These are phyloP conservation scores for Bagarius yarrelli DNA, from an alignment of 2,113 vertebrate species.

Conservation along the genomic window DNA sequence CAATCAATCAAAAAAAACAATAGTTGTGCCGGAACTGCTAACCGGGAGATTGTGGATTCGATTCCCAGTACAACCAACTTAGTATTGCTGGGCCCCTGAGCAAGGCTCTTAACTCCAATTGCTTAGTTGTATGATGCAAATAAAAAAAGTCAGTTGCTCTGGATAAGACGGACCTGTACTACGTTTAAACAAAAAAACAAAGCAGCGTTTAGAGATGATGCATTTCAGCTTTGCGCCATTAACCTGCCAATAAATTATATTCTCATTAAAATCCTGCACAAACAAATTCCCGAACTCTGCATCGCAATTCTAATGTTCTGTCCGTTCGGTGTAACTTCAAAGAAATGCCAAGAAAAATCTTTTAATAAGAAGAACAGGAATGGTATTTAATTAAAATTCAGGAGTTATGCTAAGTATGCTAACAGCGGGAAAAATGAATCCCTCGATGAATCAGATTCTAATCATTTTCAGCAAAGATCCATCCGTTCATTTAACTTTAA, in stretches of 20 bases:
- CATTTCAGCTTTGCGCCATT: slow-evolving; percentile 4
- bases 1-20: too few relatives aligned
- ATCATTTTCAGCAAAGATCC: not conserved
- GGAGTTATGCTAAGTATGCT: not conserved
- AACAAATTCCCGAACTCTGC: slow-evolving; percentile 1
- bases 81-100: too few relatives aligned
- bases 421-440: not conserved
- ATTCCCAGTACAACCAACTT: too few relatives aligned
- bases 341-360: slow-evolving; percentile 2
- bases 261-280: slow-evolving; percentile 26
- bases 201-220: slow-evolving; percentile 16
- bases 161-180: too few relatives aligned
- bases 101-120: too few relatives aligned
- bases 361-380: slow-evolving; percentile 5
- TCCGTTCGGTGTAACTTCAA: slow-evolving; percentile 26
- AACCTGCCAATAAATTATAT: slow-evolving; percentile 17
- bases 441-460: not conserved
- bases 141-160: too few relatives aligned
- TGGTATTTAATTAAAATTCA: not conserved
- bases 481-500: not conserved
- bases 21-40: too few relatives aligned
- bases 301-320: slow-evolving; percentile 2
- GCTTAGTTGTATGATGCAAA: too few relatives aligned
- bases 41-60: too few relatives aligned
- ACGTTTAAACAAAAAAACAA: slow-evolving; percentile 5